A percentile compares a stretch with the other conserved stretches of the same genome.
Conservation (phyloP, 23 tunicate species). For the Ciona savignyi region DNA sequence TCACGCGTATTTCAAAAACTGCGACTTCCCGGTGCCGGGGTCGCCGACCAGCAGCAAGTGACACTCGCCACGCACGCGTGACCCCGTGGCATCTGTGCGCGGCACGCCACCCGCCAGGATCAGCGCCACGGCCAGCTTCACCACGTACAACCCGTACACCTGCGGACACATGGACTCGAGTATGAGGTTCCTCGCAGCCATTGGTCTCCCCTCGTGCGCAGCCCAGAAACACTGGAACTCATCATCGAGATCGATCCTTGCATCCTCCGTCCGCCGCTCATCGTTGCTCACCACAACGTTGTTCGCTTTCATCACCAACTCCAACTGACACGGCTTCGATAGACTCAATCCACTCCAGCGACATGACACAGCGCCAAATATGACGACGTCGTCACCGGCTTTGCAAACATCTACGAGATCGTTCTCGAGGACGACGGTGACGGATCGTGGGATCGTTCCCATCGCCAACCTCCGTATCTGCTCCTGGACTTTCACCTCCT, state of each 20-base stretch:
- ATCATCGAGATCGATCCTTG: conserved; percentile 37
- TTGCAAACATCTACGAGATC: conserved; percentile 94
- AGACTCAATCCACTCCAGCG: no score
- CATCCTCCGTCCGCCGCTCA: no score
- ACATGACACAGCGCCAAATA: no score
- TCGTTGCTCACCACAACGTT: no score
- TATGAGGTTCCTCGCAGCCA: conserved; percentile 71
- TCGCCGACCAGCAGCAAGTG: conserved; percentile 91
- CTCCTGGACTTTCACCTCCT: conserved; percentile 84
- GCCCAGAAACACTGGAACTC: conserved; percentile 95
- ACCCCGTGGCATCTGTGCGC: conserved; percentile 60
- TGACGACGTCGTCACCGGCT: no score
- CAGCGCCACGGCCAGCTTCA: conserved; percentile 82
- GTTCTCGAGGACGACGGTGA: conserved; percentile 74
- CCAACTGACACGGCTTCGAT: no score
- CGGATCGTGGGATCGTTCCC: conserved; percentile 87
- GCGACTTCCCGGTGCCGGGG: conserved; percentile 96
- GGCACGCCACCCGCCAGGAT: conserved; percentile 86
- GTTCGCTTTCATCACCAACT: no score
- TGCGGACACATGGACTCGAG: conserved; percentile 84
- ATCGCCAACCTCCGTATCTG: conserved; percentile 71
- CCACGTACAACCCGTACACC: conserved; percentile 85
- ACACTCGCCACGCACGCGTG: conserved; percentile 78
- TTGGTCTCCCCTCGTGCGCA: conserved; percentile 28
- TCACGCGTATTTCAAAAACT: conserved; percentile 90